Evolutionary conservation across 2,113 vertebrate species (phyloP).

Genomic region (Apaloderma vittatum): DNA sequence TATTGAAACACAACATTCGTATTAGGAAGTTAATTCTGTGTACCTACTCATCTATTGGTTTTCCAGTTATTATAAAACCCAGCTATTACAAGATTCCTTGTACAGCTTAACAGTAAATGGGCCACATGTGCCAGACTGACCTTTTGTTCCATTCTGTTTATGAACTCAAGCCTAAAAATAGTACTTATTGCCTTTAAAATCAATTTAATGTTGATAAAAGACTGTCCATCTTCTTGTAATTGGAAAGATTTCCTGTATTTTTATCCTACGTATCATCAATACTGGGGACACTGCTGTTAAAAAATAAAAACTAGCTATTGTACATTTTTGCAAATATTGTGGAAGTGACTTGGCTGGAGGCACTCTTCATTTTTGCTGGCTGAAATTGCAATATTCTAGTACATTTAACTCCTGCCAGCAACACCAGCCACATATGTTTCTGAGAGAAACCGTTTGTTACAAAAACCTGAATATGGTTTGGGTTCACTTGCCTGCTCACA

Average conservation of each 20-base stretch:
- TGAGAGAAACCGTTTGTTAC: neutral
- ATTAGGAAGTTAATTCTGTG: constrained; percentile 37
- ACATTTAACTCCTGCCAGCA: neutral
- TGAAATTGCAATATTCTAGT: neutral
- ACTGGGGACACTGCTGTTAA: neutral
- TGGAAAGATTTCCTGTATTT: neutral
- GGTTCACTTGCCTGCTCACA: neutral
- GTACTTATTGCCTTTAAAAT: neutral
- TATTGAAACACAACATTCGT: neutral
- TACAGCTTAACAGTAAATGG: constrained; percentile 19
- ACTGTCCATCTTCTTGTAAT: neutral
- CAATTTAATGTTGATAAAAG: neutral
- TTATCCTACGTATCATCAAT: neutral
- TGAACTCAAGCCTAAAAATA: neutral
- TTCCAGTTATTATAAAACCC: neutral
- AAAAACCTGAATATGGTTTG: neutral
- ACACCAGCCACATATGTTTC: neutral
- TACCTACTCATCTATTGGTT: neutral
- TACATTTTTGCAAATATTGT: neutral
- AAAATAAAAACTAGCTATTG: neutral
- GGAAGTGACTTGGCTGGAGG: neutral
- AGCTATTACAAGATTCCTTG: neutral
- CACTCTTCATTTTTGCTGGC: neutral
- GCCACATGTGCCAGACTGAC: neutral
- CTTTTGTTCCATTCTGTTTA: neutral